Percentiles rank a stretch among this genome's conserved stretches.
Evolutionary conservation across 2,113 vertebrate genomes (phyloP).

Genomic region (Elgaria multicarinata): DNA sequence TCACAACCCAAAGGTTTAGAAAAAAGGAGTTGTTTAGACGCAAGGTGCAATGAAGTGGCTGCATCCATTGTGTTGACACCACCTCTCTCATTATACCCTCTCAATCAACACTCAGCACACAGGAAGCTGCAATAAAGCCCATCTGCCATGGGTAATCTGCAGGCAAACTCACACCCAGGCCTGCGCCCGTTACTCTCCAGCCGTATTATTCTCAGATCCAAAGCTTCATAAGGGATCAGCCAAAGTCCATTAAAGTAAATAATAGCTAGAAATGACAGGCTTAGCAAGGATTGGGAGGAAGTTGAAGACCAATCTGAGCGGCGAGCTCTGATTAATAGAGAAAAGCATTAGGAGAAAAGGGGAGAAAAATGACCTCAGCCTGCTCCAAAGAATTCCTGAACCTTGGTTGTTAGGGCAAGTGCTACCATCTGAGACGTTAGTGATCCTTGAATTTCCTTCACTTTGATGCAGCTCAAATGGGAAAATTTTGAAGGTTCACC

Average conservation of each 20-base stretch:
- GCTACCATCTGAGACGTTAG: constrained; percentile 95
- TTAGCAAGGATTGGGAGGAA: constrained; percentile 99
- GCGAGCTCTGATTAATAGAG: constrained; percentile 99
- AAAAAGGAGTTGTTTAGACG: constrained; percentile 98
- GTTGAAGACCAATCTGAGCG: constrained; percentile 99
- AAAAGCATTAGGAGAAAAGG: constrained; percentile 94
- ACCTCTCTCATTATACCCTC: constrained; percentile 99
- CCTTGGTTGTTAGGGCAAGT: constrained; percentile 95
- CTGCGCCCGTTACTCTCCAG: constrained; percentile 94
- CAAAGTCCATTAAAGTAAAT: constrained; percentile 99
- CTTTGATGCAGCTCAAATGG: constrained; percentile 93
- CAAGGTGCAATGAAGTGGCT: constrained; percentile 97
- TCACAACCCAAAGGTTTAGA: constrained; percentile 89
- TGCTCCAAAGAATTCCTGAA: constrained; percentile 97
- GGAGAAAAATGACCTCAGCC: constrained; percentile 93
- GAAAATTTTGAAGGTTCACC: constrained; percentile 87
- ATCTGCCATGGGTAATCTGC: constrained; percentile 99
- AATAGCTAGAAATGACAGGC: constrained; percentile 99
- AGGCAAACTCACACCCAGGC: constrained; percentile 95
- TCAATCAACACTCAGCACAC: constrained; percentile 99
- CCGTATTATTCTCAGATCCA: constrained; percentile 99
- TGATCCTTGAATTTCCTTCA: constrained; percentile 95
- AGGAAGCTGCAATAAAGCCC: constrained; percentile 99
- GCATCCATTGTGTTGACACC: constrained; percentile 97
- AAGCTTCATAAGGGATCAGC: constrained; percentile 99